Percentiles rank a stretch among this genome's conserved stretches.
Evolutionary conservation across 35 echinoderm and acorn worm genomes (phyloP).

Genomic region (Eucidaris tribuloides): DNA sequence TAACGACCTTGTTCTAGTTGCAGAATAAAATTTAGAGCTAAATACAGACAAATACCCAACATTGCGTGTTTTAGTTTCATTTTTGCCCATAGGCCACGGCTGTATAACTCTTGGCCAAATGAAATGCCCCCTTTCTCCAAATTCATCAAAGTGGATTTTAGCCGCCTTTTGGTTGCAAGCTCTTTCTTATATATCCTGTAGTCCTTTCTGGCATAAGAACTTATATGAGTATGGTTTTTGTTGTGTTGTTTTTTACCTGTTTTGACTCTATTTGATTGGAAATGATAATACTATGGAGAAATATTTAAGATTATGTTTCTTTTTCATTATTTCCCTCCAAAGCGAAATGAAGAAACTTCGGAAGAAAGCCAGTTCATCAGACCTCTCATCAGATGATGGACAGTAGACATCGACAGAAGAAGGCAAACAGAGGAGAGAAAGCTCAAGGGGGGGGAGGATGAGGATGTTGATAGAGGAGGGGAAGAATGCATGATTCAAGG

Average conservation of each 20-base stretch:
- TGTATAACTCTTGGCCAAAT: no score
- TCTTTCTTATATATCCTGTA: background rate
- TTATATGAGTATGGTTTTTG: background rate
- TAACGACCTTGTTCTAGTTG: no score
- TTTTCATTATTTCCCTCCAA: background rate
- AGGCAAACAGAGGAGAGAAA: slow-evolving; percentile 10
- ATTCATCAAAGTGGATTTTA: no score
- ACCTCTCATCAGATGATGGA: slow-evolving; percentile 4
- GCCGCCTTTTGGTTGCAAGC: no score
- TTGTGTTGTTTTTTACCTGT: background rate
- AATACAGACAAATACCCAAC: no score
- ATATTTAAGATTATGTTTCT: background rate
- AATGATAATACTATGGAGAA: background rate
- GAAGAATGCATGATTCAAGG: background rate
- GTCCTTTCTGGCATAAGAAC: background rate
- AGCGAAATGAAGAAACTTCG: background rate
- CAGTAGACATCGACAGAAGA: background rate
- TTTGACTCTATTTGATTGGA: background rate
- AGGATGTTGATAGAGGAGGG: background rate
- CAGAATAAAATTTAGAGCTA: no score
- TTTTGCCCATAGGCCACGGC: no score
- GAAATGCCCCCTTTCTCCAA: no score
- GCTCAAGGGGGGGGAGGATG: background rate
- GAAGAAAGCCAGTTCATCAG: background rate
- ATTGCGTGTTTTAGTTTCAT: no score